Conservation (phyloP, 2,888 invertebrate genomes). For the Cyclophora punctaria region DNA sequence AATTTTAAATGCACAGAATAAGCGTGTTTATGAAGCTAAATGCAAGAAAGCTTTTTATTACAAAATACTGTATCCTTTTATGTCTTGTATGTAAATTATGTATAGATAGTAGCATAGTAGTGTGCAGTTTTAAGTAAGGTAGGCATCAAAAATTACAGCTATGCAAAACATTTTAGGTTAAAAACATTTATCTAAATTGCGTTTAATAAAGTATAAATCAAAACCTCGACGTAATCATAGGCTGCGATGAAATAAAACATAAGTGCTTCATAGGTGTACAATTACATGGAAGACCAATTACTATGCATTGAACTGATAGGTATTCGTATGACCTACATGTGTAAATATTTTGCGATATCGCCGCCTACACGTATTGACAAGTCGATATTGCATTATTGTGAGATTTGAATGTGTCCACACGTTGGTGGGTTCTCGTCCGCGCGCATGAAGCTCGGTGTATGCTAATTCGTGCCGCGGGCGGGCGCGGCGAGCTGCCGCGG, state of each 20-base stretch:
- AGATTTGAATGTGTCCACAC: slow-evolving; percentile 42
- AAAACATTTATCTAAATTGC: slow-evolving; percentile 52
- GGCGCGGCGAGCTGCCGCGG: slow-evolving; percentile 1
- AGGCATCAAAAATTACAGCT: not conserved
- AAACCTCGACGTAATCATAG: slow-evolving; percentile 50
- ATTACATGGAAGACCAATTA: slow-evolving; percentile 56
- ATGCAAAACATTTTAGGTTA: no score
- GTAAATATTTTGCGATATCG: slow-evolving; percentile 51
- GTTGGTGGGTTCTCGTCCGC: slow-evolving; percentile 13
- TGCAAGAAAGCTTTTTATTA: no score
- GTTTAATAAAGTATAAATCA: slow-evolving; percentile 59
- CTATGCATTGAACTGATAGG: slow-evolving; percentile 41
- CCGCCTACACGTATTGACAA: slow-evolving; percentile 51
- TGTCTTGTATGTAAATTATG: no score
- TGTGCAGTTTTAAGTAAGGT: not conserved
- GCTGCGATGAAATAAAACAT: slow-evolving; percentile 43
- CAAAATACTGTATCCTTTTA: no score
- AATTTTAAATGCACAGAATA: no score
- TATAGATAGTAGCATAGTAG: no score
- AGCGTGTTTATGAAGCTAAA: no score
- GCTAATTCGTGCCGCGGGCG: slow-evolving; percentile 38
- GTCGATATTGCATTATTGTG: slow-evolving; percentile 43
- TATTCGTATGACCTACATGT: slow-evolving; percentile 56
- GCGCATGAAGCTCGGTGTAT: slow-evolving; percentile 28
- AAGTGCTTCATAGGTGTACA: slow-evolving; percentile 54